A percentile compares a stretch with the other conserved stretches of the same genome.
phyloP scores from a whole-genome alignment of 2,113 vertebrate species.

The Lophura nycthemera region DNA sequence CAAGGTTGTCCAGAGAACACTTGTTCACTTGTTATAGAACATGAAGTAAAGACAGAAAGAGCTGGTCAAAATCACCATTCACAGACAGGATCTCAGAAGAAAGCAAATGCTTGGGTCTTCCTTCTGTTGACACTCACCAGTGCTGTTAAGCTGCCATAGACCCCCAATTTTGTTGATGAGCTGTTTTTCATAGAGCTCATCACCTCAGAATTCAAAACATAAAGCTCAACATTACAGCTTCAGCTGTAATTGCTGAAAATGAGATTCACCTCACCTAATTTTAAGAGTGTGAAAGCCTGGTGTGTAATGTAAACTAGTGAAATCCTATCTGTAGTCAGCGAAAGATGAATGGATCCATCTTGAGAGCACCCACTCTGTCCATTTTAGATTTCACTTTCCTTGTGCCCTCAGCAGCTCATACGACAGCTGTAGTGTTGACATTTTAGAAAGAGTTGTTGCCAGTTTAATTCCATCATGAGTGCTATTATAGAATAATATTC shows the following conservation, averaged over 20 bases:
- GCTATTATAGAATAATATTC: background rate
- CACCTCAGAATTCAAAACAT: constrained; percentile 24
- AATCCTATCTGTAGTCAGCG: background rate
- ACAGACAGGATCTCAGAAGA: background rate
- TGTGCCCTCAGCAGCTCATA: background rate
- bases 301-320: background rate
- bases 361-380: background rate
- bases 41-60: background rate
- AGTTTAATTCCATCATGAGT: background rate
- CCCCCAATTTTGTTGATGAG: background rate
- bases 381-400: background rate
- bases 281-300: background rate
- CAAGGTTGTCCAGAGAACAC: background rate
- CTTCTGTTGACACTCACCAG: background rate
- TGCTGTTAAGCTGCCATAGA: background rate
- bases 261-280: constrained; percentile 4
- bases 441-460: background rate
- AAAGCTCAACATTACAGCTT: background rate
- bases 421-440: background rate
- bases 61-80: background rate
- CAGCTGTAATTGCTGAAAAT: constrained; percentile 29
- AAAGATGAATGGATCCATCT: background rate
- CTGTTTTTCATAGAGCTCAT: constrained; percentile 26
- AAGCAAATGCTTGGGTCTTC: background rate
- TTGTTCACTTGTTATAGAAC: background rate